A percentile compares a stretch with the other conserved stretches of the same genome.
phyloP scores from a whole-genome alignment of 1,140 invertebrate genomes.

The Euura lappo region DNA sequence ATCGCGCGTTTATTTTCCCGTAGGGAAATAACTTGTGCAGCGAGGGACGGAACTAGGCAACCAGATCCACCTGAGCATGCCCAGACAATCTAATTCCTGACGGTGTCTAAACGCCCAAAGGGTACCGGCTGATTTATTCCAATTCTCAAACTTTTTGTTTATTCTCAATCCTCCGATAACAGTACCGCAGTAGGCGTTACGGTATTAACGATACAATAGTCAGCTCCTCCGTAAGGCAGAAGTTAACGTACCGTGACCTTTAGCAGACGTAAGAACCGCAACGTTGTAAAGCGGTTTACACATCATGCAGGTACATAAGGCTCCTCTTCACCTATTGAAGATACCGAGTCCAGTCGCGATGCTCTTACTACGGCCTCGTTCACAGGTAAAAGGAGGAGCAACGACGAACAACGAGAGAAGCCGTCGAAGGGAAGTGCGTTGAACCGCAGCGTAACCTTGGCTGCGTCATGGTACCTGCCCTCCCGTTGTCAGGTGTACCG shows the following conservation, averaged over 20 bases:
- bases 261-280: neutral
- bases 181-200: neutral
- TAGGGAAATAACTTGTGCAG: neutral
- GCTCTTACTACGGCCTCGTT: neutral
- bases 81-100: too few species aligned
- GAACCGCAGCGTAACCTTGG: slow-evolving; percentile 57
- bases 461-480: slow-evolving; percentile 53
- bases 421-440: slow-evolving; percentile 52
- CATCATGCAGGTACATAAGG: neutral
- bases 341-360: neutral
- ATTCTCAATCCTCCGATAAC: too few species aligned
- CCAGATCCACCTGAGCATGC: too few species aligned
- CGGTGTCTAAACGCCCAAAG: too few species aligned
- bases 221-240: too few species aligned
- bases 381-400: slow-evolving; percentile 2
- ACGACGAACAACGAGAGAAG: slow-evolving; percentile 23
- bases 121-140: too few species aligned
- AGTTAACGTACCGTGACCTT: neutral
- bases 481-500: slow-evolving; percentile 52
- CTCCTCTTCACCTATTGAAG: neutral
- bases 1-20: neutral
- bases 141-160: too few species aligned
- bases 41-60: neutral
- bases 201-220: neutral
- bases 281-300: neutral